Evolutionary conservation across 1,140 invertebrate genomes (phyloP), one percentile per base, ranked within the genome.

Genomic region (Pentalonia nigronervosa): DNA sequence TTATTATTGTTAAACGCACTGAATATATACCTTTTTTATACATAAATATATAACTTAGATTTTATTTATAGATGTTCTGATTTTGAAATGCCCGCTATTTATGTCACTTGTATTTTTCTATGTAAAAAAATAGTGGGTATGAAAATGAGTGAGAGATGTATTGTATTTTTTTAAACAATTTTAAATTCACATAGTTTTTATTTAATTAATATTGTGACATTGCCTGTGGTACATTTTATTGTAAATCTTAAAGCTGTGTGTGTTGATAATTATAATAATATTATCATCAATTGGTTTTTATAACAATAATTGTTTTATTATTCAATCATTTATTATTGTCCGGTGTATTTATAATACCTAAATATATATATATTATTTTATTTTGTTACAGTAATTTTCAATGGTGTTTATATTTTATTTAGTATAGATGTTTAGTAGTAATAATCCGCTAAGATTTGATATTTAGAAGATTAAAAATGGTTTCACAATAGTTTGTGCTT

Each of bases 291-390:
- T 25, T 86, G 81, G 76, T 93, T 84, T 93, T 93, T 56, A 53
- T 86, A 93, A 53, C 34, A 90, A 90, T 60, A 83, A 91, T 92
- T 92, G 81, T 93, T 93, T 84, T 84, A 84, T 93, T 86, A 53
- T 93, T 93, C 76, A 86, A 93, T 93, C 14, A 53, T 84, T 92
- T 84, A 84, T 84, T 93, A 53, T 53, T 93, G 41, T 6, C 91
- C 36, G 34, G 48, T 93, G 81, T 84, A 93, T 93, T 93, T 93
- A 92, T 93, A 93, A 84, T 86, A 84, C 48, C 48, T 56, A 84
- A 93, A 93, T 93, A 86, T 90, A 93, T 93, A 86, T 90, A 90
- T 93, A 93, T 84, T 93, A 93, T 93, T 84, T 93, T 93, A 93
- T 93, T 93, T 93, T 93, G 91, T 93, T 93, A 93, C 41, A 84